Base-by-base conservation (phyloP, 1,140 invertebrate species). In the Drosophila micromelanica region DNA sequence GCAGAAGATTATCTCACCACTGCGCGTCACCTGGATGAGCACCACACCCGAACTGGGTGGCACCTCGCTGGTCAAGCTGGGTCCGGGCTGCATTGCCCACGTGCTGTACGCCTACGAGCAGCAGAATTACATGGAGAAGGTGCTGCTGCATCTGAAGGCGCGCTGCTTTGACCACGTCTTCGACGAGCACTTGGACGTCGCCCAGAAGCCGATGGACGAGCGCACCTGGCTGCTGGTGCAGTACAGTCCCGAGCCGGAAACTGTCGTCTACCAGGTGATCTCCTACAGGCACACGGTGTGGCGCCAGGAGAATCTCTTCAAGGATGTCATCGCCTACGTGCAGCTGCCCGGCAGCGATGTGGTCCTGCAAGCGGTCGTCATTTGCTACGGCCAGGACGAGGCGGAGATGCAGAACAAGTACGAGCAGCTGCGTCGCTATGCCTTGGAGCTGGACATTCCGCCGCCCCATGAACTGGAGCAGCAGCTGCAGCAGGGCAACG, bases 241-340 rank as follows among this genome's bases (percentile, higher is more conserved):
- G 23, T 90, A 90, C 35, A 91, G 89, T 20, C 74, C 79, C 0
- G 78, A 90, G 13, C 89, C 89, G 0, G 72, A 80, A 9, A 64
- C 49, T n/a, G 74, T 90, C 9, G 69, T 72, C 56, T 90, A 90
- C 46, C 69, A 78, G 38, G 75, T 90, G 20, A 57, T 90, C 2
- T 46, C 69, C 6, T 73, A 78, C 52, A 61, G 37, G 0, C 74
- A 76, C 1, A 91, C 89, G 0, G 54, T 89, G 8, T 90, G 89
- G 89, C 74, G 71, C 0, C 32, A 70, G 30, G 69, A 76, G 40
- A 90, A 90, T 42, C 64, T 55, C 1, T 90, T 76, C 46, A 90
- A 80, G 46, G 84, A 90, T 42, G 80, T 90, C 17, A 74, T 90
- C 48, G 84, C 89, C 8, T 90, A 90, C 15, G 6, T 90, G 2